Evolutionary conservation across 2,797 vertebrate species (phyloP).

Genomic region (Nasua narica): DNA sequence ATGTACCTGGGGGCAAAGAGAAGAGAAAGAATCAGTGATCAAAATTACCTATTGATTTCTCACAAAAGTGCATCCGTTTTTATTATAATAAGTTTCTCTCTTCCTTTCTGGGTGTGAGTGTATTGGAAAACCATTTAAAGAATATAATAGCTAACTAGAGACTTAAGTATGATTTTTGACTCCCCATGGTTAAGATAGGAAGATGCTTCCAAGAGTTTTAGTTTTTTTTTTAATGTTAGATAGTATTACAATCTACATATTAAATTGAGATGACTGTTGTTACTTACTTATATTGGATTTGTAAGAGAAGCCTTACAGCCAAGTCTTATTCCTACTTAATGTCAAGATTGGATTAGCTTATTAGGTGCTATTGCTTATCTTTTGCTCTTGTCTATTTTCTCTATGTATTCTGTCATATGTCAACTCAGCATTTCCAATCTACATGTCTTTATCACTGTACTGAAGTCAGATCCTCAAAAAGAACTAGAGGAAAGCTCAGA

Average conservation of each 20-base stretch:
- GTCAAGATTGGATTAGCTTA: neutral
- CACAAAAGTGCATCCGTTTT: neutral
- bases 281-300: neutral
- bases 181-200: neutral
- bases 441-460: neutral
- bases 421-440: neutral
- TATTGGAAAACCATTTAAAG: conserved; percentile 40
- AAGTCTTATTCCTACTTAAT: neutral
- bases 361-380: neutral
- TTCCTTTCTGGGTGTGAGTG: neutral
- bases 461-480: neutral
- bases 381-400: neutral
- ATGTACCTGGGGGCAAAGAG: neutral
- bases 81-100: conserved; percentile 1
- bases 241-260: neutral
- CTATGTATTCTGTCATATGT: neutral
- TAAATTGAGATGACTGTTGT: neutral
- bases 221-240: neutral
- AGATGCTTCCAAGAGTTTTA: neutral
- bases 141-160: neutral
- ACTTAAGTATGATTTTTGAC: neutral
- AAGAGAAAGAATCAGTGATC: neutral
- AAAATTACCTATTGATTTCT: conserved; percentile 47
- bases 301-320: neutral
- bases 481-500: neutral